Evolutionary conservation across 2,888 invertebrate genomes (phyloP), one percentile per base, ranked within the genome.

Genomic region (Tenthredo scrophulariae): DNA sequence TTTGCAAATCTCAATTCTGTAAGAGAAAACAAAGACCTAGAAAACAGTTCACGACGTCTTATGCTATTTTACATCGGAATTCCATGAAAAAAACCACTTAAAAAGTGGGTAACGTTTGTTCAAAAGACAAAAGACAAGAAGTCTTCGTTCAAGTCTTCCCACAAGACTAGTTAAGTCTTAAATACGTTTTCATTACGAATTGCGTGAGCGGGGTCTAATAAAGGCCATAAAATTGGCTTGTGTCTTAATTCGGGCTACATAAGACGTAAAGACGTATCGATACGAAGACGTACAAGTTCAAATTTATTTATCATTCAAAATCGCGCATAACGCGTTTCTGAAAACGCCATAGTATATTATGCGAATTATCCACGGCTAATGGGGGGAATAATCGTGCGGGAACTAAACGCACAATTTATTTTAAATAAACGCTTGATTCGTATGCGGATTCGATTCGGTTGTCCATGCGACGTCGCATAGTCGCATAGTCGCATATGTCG

Each of bases 381-480:
- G 62, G 82, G 65, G 37, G 43, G 15, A 43, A 10, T 4, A 43
- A 10, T 10, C n/a, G 58, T 65, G 79, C 26, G 33, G 62, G 84
- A 85, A 72, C 54, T 86, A 86, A 82, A 88, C 88, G 87, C 85
- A 87, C 88, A 89, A 90, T 90, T 91, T 90, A 89, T 89, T 89
- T 90, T 89, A 89, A 90, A 91, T 89, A 90, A 89, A 88, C 88
- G 89, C 87, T 88, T 86, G 87, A 90, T 90, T 90, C 89, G 88
- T 75, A 85, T 84, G 74, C 85, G 87, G 87, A 90, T 90, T 89
- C 86, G 91, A 88, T 87, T 87, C 89, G 89, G 90, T 88, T 89
- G 89, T 90, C 88, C 87, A 86, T 85, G 79, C 37, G 54, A 29
- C 33, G 50, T 54, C 33, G 83, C 65, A 43, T 62, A 46, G 75